These are phyloP conservation scores for Poicephalus gulielmi DNA, from an alignment of 2,113 vertebrate species.

Conservation along the genomic window DNA sequence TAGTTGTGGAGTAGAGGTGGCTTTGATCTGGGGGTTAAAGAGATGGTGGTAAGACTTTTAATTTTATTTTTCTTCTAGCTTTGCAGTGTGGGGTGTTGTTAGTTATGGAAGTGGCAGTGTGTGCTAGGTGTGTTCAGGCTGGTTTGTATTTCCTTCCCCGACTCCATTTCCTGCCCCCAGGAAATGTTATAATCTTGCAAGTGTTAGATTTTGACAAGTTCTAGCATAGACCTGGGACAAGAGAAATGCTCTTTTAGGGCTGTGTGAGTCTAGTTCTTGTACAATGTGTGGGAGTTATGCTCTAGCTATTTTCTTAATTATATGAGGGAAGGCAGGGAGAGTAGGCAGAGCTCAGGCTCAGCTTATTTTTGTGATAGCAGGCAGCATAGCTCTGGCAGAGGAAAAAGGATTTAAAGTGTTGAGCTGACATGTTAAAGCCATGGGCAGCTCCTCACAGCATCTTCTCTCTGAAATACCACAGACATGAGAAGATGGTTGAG, in stretches of 20 bases:
- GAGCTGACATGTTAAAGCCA: background rate
- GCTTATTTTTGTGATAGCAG: slow-evolving; percentile 38
- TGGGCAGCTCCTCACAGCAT: background rate
- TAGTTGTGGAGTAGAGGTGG: background rate
- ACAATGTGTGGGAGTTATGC: slow-evolving; percentile 24
- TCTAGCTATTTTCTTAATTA: slow-evolving; percentile 29
- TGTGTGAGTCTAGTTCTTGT: slow-evolving; percentile 24
- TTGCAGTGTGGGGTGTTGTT: background rate
- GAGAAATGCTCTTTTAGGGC: slow-evolving; percentile 24
- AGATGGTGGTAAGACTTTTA: background rate
- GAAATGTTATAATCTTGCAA: background rate
- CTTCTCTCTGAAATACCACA: background rate
- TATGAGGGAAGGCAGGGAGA: slow-evolving; percentile 38
- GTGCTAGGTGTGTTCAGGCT: background rate
- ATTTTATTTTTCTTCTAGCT: background rate
- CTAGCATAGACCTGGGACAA: background rate
- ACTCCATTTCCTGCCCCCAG: background rate
- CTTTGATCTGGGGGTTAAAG: background rate
- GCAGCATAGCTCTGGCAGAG: background rate
- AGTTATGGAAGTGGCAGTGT: background rate
- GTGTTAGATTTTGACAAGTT: slow-evolving; percentile 15
- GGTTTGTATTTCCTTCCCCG: background rate
- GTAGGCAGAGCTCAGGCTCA: slow-evolving; percentile 21
- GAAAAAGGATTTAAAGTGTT: background rate
- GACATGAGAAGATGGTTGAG: background rate